Evolutionary conservation across 2,797 vertebrate species (phyloP), one percentile per base, ranked within the genome.

Genomic region (Setipinna tenuifilis): DNA sequence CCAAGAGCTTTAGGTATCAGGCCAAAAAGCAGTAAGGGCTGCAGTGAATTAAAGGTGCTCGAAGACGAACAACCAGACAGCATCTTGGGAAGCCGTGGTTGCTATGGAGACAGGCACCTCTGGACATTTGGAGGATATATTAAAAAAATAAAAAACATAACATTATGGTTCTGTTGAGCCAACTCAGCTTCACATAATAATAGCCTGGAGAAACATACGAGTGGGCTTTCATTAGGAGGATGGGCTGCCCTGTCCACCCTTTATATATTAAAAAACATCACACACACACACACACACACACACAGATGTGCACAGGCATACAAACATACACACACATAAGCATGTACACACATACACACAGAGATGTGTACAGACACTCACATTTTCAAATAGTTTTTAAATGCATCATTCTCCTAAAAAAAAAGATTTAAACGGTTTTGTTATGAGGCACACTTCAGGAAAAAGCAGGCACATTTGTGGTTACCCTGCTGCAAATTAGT

Each of bases 51-150:
- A 71, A 71, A 71, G 65, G 65, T 71, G 65, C 25, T 31, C 25
- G 14, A 57, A 78, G 50, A 75, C 46, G 50, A 84, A 75, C 28
- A 25, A n/a, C 17, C 23, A 84, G 65, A 23, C 25, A 71, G 65
- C 65, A 16, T 71, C 14, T 12, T 25, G 12, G 65, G 65, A 71
- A 71, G 65, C 28, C 17, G 41, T 88, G 12, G 93, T 96, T 93
- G 93, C 93, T 95, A 96, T 95, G 93, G 96, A 95, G 94, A 96
- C 93, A 71, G 90, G 89, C 59, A 90, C 91, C 88, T 91, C 83
- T 90, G 91, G 91, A 95, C 89, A 87, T 92, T 93, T 93, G 89
- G 90, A 92, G 91, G 89, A 90, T 93, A 92, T 94, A 93, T 94
- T 92, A 87, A 93, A 94, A 92, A 91, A 87, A n/a, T n/a, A 23